Base-by-base conservation (phyloP, 2,888 invertebrate species). In the Pheosia gnoma region DNA sequence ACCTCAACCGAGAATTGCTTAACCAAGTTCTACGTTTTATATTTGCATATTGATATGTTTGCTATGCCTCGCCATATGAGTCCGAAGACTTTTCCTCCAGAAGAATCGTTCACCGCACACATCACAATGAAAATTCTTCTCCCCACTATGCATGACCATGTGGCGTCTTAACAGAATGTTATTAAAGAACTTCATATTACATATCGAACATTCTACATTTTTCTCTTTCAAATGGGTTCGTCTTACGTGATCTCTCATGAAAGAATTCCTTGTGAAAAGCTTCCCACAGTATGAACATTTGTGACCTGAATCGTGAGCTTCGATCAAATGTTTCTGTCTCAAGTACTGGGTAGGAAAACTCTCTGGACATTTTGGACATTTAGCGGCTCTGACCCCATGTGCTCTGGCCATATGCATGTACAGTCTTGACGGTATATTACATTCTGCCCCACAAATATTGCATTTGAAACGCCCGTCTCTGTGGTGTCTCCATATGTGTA, bases 101-200 rank as follows among this genome's bases (percentile, higher is more conserved):
- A 94, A 94, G 67, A 95, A 94, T 70, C 94, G 90, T 65, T 94
- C 94, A 0, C 95, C 94, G 62, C 95, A 96, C 2, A 95, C 84
- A 57, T 95, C 95, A 66, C 95, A 95, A 59, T 95, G 94, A 64
- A 94, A 95, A 57, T 92, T 93, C 61, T 94, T 94, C 51, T 94
- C 94, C 3, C 94, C 94, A 53, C 93, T 93, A 61, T 93, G 93
- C 58, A 91, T 93, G 0, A 91, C 87, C 91, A 93, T 91, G 58
- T 93, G 93, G 1, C 91, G 75, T 49, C 89, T 83, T 8, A 92
- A 61, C 6, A 93, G 80, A 5, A 91, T 89, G 62, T 91, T 90
- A 59, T 92, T 93, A 47, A 93, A 93, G 69, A 94, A 94, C 72
- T 90, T 91, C 86, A 91, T 90, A 61, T 79, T 84, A 60, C 94